phyloP scores from a whole-genome alignment of 2,113 vertebrate species.

The Gymnarchus niloticus region DNA sequence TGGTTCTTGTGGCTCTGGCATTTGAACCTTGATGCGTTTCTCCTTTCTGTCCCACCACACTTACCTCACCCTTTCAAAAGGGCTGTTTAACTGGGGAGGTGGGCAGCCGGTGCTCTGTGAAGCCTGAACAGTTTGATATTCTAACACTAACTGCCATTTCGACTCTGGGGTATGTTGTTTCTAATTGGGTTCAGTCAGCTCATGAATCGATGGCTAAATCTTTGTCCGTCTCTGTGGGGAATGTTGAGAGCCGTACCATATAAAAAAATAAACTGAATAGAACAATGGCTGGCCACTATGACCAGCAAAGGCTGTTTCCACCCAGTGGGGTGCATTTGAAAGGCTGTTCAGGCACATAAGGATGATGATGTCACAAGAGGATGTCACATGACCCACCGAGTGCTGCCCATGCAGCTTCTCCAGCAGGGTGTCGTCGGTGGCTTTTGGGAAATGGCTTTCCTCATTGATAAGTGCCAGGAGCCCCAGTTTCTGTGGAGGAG shows the following conservation, averaged over 20 bases:
- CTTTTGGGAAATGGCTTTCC: slow-evolving; percentile 96
- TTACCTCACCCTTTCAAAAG: neutral
- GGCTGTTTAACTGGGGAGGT: neutral
- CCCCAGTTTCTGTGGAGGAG: slow-evolving; percentile 82
- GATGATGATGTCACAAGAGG: neutral
- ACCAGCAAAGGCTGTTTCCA: neutral
- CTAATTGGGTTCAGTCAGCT: neutral
- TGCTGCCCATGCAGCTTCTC: slow-evolving; percentile 90
- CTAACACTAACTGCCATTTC: neutral
- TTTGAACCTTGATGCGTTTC: neutral
- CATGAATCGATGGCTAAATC: neutral
- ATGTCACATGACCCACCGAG: slow-evolving; percentile 64
- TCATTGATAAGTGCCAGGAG: slow-evolving; percentile 92
- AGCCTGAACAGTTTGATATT: neutral
- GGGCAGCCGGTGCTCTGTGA: neutral
- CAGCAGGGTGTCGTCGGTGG: slow-evolving; percentile 84
- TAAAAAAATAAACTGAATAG: neutral
- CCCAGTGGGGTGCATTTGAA: neutral
- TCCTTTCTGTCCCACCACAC: neutral
- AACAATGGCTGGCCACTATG: neutral
- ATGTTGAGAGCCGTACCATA: neutral
- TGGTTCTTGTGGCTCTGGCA: neutral
- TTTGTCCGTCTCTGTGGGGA: neutral
- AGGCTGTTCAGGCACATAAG: neutral
- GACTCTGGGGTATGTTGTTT: neutral